These are phyloP conservation scores for Drosophila tsacasi DNA, from an alignment of 1,140 invertebrate species.

Conservation along the genomic window DNA sequence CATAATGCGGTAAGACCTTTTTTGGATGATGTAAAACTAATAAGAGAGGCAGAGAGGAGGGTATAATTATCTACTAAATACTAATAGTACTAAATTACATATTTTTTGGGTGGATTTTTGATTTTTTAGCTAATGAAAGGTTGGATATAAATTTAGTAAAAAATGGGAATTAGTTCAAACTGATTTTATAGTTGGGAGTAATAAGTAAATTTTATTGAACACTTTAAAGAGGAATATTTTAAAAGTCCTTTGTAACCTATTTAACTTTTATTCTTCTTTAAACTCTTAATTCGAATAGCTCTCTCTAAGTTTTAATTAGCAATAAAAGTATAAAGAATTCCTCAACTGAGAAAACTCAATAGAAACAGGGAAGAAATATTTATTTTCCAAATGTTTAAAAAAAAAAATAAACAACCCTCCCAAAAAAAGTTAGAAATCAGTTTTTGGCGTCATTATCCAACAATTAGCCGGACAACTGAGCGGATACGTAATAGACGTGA, in stretches of 20 bases:
- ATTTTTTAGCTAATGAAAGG: not conserved
- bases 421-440: not conserved
- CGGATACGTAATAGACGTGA: conserved; percentile 47
- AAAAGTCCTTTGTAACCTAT: not conserved
- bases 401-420: too few species aligned
- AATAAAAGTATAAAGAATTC: too few species aligned
- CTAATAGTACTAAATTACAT: not conserved
- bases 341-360: not conserved
- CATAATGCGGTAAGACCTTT: conserved; percentile 33
- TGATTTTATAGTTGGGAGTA: not conserved
- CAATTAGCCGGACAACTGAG: conserved; percentile 54
- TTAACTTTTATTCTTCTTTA: not conserved
- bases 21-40: conserved; percentile 36
- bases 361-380: not conserved
- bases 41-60: not conserved
- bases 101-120: not conserved
- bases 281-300: not conserved
- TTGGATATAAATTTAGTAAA: not conserved
- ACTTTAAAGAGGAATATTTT: not conserved
- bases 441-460: conserved; percentile 51
- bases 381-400: too few species aligned
- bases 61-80: not conserved
- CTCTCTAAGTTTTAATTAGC: too few species aligned
- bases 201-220: not conserved
- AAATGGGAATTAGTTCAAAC: too few species aligned